Evolutionary conservation across 2,797 vertebrate species (phyloP).

Genomic region (Euthynnus affinis): DNA sequence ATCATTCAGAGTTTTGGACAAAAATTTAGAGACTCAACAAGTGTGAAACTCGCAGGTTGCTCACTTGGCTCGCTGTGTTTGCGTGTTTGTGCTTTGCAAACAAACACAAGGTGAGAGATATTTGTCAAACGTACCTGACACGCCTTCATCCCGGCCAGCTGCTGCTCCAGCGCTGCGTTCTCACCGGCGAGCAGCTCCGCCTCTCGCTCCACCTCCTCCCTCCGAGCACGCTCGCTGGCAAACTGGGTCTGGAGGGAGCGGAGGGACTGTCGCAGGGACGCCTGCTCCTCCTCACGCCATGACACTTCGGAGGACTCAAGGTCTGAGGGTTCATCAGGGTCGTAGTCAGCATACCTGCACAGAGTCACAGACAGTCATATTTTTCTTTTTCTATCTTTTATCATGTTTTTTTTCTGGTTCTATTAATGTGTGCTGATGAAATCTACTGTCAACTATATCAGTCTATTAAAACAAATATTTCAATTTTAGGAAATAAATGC

Average conservation of each 20-base stretch:
- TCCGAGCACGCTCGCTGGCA: slow-evolving; percentile 86
- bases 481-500: too few relatives aligned
- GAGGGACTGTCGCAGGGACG: slow-evolving; percentile 86
- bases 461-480: too few relatives aligned
- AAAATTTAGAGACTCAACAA: too few relatives aligned
- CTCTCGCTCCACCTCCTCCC: slow-evolving; percentile 88
- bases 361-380: slow-evolving; percentile 6
- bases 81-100: background rate
- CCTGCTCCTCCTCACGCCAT: slow-evolving; percentile 90
- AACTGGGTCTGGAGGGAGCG: slow-evolving; percentile 90
- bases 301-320: slow-evolving; percentile 65
- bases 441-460: too few relatives aligned
- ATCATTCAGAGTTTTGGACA: too few relatives aligned
- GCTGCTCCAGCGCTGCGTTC: slow-evolving; percentile 89
- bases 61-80: background rate
- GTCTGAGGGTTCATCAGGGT: slow-evolving; percentile 52
- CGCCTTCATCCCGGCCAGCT: slow-evolving; percentile 80
- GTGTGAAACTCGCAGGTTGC: background rate
- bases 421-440: too few relatives aligned
- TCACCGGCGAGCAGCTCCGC: slow-evolving; percentile 86
- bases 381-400: too few relatives aligned
- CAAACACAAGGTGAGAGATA: background rate
- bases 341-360: slow-evolving; percentile 86
- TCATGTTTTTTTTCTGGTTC: background rate
- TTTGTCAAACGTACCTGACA: slow-evolving; percentile 72